Evolutionary conservation across 2,797 vertebrate genomes (phyloP).

Genomic region (Sebastes hubbsi): DNA sequence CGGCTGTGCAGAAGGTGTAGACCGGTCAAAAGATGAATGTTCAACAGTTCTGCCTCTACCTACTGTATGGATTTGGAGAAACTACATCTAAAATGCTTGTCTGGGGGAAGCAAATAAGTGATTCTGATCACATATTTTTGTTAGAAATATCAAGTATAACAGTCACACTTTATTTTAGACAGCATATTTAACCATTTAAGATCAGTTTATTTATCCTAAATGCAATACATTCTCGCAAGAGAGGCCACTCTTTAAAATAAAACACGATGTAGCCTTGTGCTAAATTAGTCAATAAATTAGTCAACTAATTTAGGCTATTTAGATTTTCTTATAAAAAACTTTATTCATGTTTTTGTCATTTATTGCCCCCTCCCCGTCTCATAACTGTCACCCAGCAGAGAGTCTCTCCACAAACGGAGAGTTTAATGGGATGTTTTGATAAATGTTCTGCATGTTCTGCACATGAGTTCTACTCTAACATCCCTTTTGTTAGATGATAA

Average conservation of each 20-base stretch:
- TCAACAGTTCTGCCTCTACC: constrained; percentile 31
- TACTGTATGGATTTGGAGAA: neutral
- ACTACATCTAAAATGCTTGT: constrained; percentile 3
- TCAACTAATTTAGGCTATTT: constrained; percentile 34
- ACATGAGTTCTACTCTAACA: constrained; percentile 49
- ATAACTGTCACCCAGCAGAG: constrained; percentile 12
- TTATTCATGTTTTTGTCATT: constrained; percentile 10
- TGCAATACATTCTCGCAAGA: constrained; percentile 36
- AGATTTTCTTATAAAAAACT: constrained; percentile 25
- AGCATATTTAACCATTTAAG: constrained; percentile 49
- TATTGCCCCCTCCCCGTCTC: neutral
- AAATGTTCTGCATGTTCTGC: constrained; percentile 41
- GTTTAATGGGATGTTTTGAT: constrained; percentile 32
- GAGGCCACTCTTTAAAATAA: constrained; percentile 26
- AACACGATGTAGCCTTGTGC: neutral
- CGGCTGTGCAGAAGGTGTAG: constrained; percentile 25
- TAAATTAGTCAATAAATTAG: constrained; percentile 51
- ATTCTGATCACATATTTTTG: constrained; percentile 40
- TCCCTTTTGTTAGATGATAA: constrained; percentile 56
- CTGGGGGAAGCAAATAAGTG: constrained; percentile 19
- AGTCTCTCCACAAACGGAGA: constrained; percentile 18
- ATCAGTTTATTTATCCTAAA: constrained; percentile 40
- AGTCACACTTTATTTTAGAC: constrained; percentile 65
- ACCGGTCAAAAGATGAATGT: constrained; percentile 22
- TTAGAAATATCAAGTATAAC: constrained; percentile 54